Evolutionary conservation across 2,797 vertebrate species (phyloP), one percentile per base, ranked within the genome.

Genomic region (Serranus cabrilla): DNA sequence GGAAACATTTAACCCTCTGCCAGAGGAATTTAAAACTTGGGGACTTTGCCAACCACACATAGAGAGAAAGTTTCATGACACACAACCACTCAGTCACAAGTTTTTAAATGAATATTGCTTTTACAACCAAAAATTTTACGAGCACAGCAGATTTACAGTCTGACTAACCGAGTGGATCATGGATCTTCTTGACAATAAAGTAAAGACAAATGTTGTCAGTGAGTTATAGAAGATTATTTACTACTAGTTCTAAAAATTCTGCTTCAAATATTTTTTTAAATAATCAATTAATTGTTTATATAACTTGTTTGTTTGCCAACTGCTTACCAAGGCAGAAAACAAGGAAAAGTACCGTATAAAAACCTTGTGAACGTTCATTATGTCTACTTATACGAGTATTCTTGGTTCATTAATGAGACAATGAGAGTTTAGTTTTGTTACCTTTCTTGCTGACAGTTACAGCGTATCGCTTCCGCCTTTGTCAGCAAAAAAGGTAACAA

Each of bases 121-220:
- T 14, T 43, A 25, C 20, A n/a, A 27, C 21, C 4, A 13, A 45
- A n/a, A 52, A 18, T 43, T 4, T 9, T 46, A 17, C 11, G 10
- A 18, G 21, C 21, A 6, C 47, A 54, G 42, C 43, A 49, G 50
- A 70, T 63, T 57, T 56, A 42, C 14, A 47, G 34, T 34, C 34
- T 27, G 34, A 34, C 34, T 7, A 5, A 34, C 34, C 34, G 7
- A 34, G 1, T n/a, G n/a, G n/a, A n/a, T n/a, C n/a, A 7, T 23
- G 5, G 18, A 14, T 20, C 4, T 57, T 40, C 50, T 42, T 27
- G 13, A 46, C 52, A 25, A 23, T 1, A 14, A 47, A 47, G 5
- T 5, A 16, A 49, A 16, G 18, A 49, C n/a, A n/a, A 45, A 27
- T 18, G 23, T 54, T 18, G 23, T 54, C 12, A 40, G 3, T 40